Evolutionary conservation across 2,797 vertebrate species (phyloP), one percentile per base, ranked within the genome.

Genomic region (Enteromius thamalakanensis): DNA sequence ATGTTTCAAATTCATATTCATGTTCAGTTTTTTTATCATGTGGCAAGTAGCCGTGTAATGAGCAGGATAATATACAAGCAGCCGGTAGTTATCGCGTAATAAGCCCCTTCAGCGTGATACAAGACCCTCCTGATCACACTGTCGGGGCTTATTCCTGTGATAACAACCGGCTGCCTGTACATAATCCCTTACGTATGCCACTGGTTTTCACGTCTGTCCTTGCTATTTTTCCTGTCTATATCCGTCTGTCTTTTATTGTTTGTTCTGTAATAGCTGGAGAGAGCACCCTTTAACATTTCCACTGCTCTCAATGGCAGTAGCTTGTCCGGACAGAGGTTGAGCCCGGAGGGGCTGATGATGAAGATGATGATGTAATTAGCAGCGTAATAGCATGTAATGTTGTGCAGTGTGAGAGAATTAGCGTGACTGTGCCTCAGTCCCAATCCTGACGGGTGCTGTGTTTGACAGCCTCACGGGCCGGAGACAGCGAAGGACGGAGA

Each of bases 321-420:
- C 4, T 49, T 12, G 70, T 9, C 70, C 12, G 32, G 76, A 65
- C 15, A 32, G 23, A 37, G 49, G 64, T 37, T 34, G 40, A 26
- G 62, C 51, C 42, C 9, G 34, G n/a, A 60, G 67, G 45, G 26
- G 40, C 10, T 32, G 26, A 69, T 77, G 81, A 84, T 82, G 80
- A 75, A 58, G 45, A 51, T 21, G 45, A 71, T 32, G 4, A 47
- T 45, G 79, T 85, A 82, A 88, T 89, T 86, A 87, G 42, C n/a
- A 84, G 55, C 45, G 37, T 87, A 88, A 89, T 83, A 75, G 71
- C 83, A 76, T 85, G 84, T 85, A 82, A 58, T 75, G 75, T 80
- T 84, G 60, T 81, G 51, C 82, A 58, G 76, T 76, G 58, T 14
- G 23, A 60, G 4, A 14, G 23, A 23, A 12, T 60, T 60, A 26